A percentile compares a stretch with the other conserved stretches of the same genome.
phyloP scores from a whole-genome alignment of 2,797 vertebrate species.

The Capromys pilorides region DNA sequence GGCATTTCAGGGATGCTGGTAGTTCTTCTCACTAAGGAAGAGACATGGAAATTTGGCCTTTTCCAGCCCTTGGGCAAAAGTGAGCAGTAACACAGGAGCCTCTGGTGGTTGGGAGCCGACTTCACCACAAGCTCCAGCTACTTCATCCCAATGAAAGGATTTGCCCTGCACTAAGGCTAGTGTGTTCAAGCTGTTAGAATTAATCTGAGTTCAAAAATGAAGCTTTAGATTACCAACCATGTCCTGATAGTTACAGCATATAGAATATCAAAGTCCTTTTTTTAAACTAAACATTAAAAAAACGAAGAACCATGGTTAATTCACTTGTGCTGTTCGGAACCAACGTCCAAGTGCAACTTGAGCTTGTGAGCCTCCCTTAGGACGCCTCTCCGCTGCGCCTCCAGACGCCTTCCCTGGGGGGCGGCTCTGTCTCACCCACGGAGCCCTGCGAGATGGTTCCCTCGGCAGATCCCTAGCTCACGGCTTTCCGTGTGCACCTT shows the following conservation, averaged over 20 bases:
- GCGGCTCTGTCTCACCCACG: not conserved
- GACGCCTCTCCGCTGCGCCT: not conserved
- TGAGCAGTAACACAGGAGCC: not conserved
- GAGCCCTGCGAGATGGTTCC: constrained; percentile 48
- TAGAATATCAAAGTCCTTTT: constrained; percentile 68
- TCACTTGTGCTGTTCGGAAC: constrained; percentile 4
- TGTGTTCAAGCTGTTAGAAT: constrained; percentile 70
- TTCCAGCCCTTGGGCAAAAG: constrained; percentile 31
- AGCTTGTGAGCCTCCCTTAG: not conserved
- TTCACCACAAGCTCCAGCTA: not conserved
- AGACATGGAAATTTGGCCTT: not conserved
- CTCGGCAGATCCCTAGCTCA: constrained; percentile 50
- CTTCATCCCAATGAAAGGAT: constrained; percentile 46
- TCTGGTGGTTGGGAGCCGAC: not conserved
- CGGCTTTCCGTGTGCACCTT: not conserved
- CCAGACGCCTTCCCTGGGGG: not conserved
- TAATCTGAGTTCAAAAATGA: constrained; percentile 78
- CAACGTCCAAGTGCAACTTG: not conserved
- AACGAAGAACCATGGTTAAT: constrained; percentile 58
- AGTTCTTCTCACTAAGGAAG: constrained; percentile 49
- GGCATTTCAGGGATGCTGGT: constrained; percentile 56
- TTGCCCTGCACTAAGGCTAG: constrained; percentile 66
- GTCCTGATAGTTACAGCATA: constrained; percentile 67
- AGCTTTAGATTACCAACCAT: constrained; percentile 73
- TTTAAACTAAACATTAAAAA: constrained; percentile 54